Base-by-base conservation (phyloP, 2,113 vertebrate species). In the Pituophis catenifer region DNA sequence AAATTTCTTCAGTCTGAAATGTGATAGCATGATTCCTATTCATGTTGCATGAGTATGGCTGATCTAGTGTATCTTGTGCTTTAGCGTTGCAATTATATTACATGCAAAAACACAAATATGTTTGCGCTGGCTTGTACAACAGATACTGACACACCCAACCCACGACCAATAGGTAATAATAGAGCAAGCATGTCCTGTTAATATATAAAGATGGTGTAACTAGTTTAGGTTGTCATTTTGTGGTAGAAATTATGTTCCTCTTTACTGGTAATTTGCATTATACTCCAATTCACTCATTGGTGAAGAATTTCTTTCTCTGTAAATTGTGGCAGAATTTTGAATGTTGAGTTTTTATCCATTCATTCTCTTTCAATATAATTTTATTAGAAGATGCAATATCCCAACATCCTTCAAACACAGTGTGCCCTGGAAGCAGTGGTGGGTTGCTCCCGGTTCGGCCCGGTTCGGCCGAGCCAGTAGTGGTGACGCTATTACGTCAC, bases 1-100 rank as follows among this genome's bases (percentile, higher is more conserved):
- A 94, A 55, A 96, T 91, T 91, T 96, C 93, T 94, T 94, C 92
- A 92, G 85, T 93, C 90, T 92, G 70, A 48, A 94, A 95, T 93
- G 86, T 95, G 95, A 92, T 89, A 81, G 95, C 85, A 54, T 95
- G 95, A 44, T 91, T 94, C 87, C 75, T 90, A 86, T 54, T 95
- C 88, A 85, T 65, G 70, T 62, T 94, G 95, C 94, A 94, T 94
- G 95, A 44, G 50, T 75, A 81, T 0, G 0, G 50, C 81, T 86
- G 75, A 89, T 93, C 44, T 38, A 44, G 86, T 8, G 90, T 92
- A 94, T 94, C 52, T 53, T 53, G 90, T 62, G 93, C 90, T 96
- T 94, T 29, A 38, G 29, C 0, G 65, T 4, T 93, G 89, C 3
- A 85, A 92, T 59, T 86, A 44, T 81, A 11, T 52, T 33, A 19